Conservation (phyloP, 2,797 vertebrate species). For the Aeoliscus strigatus region DNA sequence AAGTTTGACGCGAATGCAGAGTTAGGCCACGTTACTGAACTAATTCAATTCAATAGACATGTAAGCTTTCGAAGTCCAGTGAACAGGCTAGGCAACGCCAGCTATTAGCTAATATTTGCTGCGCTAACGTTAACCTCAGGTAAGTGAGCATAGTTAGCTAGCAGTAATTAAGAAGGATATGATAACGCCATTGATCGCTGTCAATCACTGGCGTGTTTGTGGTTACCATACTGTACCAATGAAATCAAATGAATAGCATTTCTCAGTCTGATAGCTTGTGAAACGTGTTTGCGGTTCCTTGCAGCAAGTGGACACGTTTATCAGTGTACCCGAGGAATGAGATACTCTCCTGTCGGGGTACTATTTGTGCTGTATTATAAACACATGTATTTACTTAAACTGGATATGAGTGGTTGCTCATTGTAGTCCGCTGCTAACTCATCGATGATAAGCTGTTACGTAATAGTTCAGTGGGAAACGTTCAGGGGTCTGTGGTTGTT, state of each 20-base stretch:
- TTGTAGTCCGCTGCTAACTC: constrained; percentile 30
- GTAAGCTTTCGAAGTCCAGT: constrained; percentile 21
- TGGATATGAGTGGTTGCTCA: constrained; percentile 1
- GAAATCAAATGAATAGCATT: neutral
- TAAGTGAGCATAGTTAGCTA: constrained; percentile 36
- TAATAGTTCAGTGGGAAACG: constrained; percentile 48
- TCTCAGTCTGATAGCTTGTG: constrained; percentile 22
- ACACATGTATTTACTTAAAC: neutral
- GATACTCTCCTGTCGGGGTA: neutral
- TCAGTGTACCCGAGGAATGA: neutral
- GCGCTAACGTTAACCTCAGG: constrained; percentile 44
- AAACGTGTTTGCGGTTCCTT: constrained; percentile 36
- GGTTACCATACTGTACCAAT: neutral
- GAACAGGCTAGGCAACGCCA: constrained; percentile 43
- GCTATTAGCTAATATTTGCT: constrained; percentile 59
- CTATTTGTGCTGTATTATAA: neutral
- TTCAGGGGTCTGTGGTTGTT: neutral
- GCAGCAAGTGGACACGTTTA: constrained; percentile 23
- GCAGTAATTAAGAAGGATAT: constrained; percentile 7
- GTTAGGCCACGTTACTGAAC: neutral
- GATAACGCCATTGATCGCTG: neutral
- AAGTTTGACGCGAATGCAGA: neutral
- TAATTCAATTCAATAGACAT: constrained; percentile 4
- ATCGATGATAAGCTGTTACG: constrained; percentile 58
- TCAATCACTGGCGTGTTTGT: neutral